Percentiles rank a stretch among this genome's conserved stretches.
Evolutionary conservation across 2,113 vertebrate genomes (phyloP).

Genomic region (Tenebrosternarchus preto): DNA sequence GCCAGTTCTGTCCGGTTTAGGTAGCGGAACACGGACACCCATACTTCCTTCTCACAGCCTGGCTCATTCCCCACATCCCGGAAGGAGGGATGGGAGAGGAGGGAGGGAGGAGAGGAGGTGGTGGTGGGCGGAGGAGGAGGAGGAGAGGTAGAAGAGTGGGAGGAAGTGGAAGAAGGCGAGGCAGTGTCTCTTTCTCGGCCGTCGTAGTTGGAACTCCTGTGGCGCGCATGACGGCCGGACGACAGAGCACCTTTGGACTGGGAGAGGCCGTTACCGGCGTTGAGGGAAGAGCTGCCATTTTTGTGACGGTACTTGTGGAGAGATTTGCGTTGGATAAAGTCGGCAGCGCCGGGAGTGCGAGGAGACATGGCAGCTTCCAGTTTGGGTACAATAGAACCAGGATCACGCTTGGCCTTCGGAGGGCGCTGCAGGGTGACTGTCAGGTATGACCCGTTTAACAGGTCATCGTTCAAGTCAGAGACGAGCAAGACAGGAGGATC

Average conservation of each 20-base stretch:
- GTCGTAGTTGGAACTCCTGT: constrained; percentile 52
- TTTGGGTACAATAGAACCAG: constrained; percentile 93
- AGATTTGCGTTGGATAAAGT: constrained; percentile 81
- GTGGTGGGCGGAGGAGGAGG: constrained; percentile 49
- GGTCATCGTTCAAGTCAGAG: constrained; percentile 76
- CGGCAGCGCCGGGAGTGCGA: constrained; percentile 47
- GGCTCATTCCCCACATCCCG: constrained; percentile 71
- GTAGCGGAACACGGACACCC: constrained; percentile 95
- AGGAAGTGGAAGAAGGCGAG: constrained; percentile 67
- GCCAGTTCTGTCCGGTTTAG: constrained; percentile 87
- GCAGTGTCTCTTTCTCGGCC: constrained; percentile 50
- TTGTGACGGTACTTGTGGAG: constrained; percentile 75
- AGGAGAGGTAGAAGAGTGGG: constrained; percentile 58
- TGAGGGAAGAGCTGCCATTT: constrained; percentile 48
- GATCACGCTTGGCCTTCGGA: constrained; percentile 81
- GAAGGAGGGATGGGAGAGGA: constrained; percentile 71
- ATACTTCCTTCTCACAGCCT: constrained; percentile 88
- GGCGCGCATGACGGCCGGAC: constrained; percentile 59
- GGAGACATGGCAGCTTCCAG: constrained; percentile 88
- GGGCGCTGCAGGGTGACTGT: constrained; percentile 93
- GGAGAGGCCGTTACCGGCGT: constrained; percentile 68
- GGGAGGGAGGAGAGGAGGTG: constrained; percentile 60
- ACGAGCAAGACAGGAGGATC: constrained; percentile 77
- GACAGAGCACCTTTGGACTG: constrained; percentile 58
- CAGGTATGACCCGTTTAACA: constrained; percentile 86